phyloP scores from a whole-genome alignment of 1,140 invertebrate species.

The Acromyrmex charruanus region DNA sequence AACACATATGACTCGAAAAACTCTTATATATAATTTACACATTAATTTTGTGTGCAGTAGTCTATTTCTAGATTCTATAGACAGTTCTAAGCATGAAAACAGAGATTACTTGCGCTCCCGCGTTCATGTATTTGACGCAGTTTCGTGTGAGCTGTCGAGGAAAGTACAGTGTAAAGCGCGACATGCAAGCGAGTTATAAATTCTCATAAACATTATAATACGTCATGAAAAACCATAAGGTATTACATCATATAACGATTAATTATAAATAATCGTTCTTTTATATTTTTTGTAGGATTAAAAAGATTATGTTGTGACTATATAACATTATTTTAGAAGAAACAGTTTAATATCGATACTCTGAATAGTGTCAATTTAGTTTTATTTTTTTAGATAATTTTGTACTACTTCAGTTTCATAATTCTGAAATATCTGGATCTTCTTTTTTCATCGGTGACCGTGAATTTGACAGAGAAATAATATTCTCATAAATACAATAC shows the following conservation, averaged over 20 bases:
- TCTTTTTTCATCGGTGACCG: constrained; percentile 74
- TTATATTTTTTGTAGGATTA: constrained; percentile 63
- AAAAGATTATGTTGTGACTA: constrained; percentile 70
- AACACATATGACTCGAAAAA: constrained; percentile 3
- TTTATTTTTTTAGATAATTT: constrained; percentile 74
- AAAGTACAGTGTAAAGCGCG: not conserved
- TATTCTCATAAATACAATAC: constrained; percentile 75
- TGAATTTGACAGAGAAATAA: constrained; percentile 81
- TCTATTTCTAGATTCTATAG: constrained; percentile 40
- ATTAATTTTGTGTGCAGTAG: constrained; percentile 13
- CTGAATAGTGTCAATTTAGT: constrained; percentile 73
- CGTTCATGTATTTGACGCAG: constrained; percentile 3
- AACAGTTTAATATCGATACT: constrained; percentile 58
- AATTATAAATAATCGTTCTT: not conserved
- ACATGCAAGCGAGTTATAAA: constrained; percentile 1
- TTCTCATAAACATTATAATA: constrained; percentile 4
- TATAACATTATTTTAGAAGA: constrained; percentile 77
- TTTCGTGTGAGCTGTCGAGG: constrained; percentile 20
- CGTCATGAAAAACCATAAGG: not conserved
- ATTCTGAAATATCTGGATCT: constrained; percentile 79
- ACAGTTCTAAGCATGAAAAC: not conserved
- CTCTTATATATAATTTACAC: constrained; percentile 34
- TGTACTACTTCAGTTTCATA: constrained; percentile 77
- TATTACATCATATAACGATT: not conserved
- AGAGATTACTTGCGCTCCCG: constrained; percentile 15